Evolutionary conservation across 2,888 invertebrate genomes (phyloP).

Genomic region (Phrixothrix hirtus): DNA sequence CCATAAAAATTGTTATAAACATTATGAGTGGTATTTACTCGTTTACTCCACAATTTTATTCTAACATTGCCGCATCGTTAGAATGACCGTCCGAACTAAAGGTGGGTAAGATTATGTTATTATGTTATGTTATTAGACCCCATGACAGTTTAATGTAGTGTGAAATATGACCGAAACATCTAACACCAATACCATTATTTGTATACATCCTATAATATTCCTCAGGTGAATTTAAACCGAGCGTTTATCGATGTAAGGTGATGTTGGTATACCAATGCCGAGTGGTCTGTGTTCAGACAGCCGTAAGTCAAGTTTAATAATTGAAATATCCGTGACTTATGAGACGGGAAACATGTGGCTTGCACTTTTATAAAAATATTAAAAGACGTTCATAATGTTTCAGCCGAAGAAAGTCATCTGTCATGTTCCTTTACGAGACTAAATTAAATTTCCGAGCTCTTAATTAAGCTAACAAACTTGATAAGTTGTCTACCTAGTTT

Average conservation of each 20-base stretch:
- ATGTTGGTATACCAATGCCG: constrained; percentile 29
- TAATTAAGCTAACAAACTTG: constrained; percentile 3
- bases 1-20: no score
- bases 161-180: constrained; percentile 52
- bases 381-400: constrained; percentile 24
- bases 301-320: constrained; percentile 43
- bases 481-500: background rate
- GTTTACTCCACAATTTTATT: no score
- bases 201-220: constrained; percentile 36
- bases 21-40: no score
- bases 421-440: constrained; percentile 5
- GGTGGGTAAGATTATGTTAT: constrained; percentile 51
- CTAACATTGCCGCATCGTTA: constrained; percentile 23
- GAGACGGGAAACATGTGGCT: constrained; percentile 37
- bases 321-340: constrained; percentile 47
- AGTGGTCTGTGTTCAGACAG: constrained; percentile 30
- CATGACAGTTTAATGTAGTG: constrained; percentile 55
- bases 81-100: constrained; percentile 16
- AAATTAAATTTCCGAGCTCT: constrained; percentile 7
- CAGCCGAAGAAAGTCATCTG: constrained; percentile 9
- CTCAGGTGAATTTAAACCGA: constrained; percentile 11
- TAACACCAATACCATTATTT: constrained; percentile 46
- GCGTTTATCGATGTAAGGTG: constrained; percentile 20
- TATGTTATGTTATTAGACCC: constrained; percentile 54
- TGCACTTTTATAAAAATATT: constrained; percentile 28